These are phyloP conservation scores for Corythornis madagascariensis DNA, from an alignment of 2,113 vertebrate species.

Conservation along the genomic window DNA sequence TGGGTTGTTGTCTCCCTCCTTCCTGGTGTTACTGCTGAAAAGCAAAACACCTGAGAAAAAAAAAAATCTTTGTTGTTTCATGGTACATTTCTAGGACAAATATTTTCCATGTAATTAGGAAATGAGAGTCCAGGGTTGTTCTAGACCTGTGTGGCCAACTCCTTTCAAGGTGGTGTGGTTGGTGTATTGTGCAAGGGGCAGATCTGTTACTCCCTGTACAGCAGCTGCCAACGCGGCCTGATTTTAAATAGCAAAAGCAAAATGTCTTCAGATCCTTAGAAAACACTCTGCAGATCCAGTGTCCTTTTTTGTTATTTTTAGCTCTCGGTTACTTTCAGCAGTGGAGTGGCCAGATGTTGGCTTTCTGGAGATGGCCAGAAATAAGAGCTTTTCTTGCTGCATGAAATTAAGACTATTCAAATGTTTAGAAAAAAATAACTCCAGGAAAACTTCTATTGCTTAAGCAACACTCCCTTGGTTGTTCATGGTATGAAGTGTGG, in stretches of 20 bases:
- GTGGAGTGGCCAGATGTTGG: not conserved
- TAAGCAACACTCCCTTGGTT: not conserved
- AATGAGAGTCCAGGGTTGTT: not conserved
- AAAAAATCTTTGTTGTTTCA: not conserved
- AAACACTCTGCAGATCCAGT: not conserved
- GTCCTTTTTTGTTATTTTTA: not conserved
- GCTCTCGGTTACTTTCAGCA: not conserved
- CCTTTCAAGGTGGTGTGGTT: not conserved
- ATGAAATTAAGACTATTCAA: not conserved
- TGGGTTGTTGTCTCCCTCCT: not conserved
- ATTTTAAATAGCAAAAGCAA: not conserved
- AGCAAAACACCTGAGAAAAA: not conserved
- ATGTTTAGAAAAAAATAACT: not conserved
- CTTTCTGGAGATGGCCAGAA: not conserved
- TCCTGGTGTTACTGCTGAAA: not conserved
- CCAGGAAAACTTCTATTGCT: not conserved
- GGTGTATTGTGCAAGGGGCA: not conserved
- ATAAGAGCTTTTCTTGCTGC: not conserved
- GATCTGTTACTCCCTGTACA: not conserved
- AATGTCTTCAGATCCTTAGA: not conserved
- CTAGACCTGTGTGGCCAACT: not conserved
- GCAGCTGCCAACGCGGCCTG: rapidly evolving
- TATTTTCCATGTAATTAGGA: not conserved
- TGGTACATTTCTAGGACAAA: not conserved
- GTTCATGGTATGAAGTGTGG: not conserved